A percentile compares a stretch with the other conserved stretches of the same genome.
phyloP scores from a whole-genome alignment of 2,888 invertebrate genomes.

The Hoplodrina ambigua region DNA sequence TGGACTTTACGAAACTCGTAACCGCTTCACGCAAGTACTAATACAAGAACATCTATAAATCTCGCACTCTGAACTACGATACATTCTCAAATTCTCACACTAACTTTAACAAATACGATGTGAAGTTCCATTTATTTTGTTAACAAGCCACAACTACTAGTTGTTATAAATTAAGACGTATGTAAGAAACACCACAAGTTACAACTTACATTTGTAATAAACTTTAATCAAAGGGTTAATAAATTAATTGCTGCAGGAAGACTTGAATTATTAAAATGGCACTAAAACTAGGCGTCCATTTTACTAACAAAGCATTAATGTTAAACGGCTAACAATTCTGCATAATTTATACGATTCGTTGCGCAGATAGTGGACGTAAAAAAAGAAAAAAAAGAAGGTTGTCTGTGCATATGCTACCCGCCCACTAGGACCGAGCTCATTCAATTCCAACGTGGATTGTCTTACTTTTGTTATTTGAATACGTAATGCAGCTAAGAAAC shows the following conservation, averaged over 20 bases:
- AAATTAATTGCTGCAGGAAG: conserved; percentile 47
- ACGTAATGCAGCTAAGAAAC: conserved; percentile 65
- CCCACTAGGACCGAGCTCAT: conserved; percentile 70
- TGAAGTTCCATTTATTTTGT: conserved; percentile 61
- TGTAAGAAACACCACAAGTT: conserved; percentile 48
- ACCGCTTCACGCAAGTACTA: conserved; percentile 59
- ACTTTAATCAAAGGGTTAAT: conserved; percentile 51
- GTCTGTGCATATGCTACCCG: conserved; percentile 74
- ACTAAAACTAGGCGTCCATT: conserved; percentile 55
- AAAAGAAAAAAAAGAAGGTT: conserved; percentile 63
- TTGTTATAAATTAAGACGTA: conserved; percentile 55
- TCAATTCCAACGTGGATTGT: conserved; percentile 70
- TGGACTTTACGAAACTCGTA: conserved; percentile 60
- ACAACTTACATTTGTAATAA: conserved; percentile 52
- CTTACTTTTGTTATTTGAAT: conserved; percentile 68
- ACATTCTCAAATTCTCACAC: conserved; percentile 62
- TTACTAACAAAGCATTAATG: conserved; percentile 63
- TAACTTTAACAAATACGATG: conserved; percentile 59
- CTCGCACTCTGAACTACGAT: conserved; percentile 63
- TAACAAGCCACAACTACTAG: conserved; percentile 49
- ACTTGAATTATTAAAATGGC: conserved; percentile 37
- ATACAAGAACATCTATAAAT: conserved; percentile 69
- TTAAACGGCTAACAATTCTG: conserved; percentile 68
- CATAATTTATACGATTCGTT: conserved; percentile 76
- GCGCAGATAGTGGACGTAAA: conserved; percentile 72